Percentiles rank a stretch among this genome's conserved stretches.
phyloP scores from a whole-genome alignment of 2,797 vertebrate species.

The Podargus strigoides region DNA sequence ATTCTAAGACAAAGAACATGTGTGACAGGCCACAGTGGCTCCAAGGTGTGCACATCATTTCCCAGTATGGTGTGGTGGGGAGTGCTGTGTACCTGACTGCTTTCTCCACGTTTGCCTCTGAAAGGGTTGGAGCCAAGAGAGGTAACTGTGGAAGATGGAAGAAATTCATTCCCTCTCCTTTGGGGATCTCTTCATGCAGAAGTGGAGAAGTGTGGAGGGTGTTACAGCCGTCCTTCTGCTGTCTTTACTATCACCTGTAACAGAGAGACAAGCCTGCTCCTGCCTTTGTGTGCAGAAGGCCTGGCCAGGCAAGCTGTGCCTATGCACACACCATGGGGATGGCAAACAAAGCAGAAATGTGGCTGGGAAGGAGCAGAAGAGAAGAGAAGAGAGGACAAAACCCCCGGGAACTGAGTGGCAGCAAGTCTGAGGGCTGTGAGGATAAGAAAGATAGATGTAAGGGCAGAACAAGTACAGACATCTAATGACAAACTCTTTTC shows the following conservation, averaged over 20 bases:
- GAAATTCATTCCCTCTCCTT: background rate
- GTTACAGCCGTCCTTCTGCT: background rate
- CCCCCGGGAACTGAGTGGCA: background rate
- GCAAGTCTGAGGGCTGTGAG: background rate
- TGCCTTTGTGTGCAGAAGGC: background rate
- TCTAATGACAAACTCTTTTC: background rate
- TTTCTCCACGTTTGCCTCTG: background rate
- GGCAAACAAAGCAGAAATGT: background rate
- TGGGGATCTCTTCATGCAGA: accelerated
- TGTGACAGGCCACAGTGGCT: background rate
- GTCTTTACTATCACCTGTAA: background rate
- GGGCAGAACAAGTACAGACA: background rate
- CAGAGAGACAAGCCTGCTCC: background rate
- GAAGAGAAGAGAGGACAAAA: background rate
- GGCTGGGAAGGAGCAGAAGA: background rate
- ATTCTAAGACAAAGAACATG: background rate
- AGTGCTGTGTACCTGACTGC: background rate
- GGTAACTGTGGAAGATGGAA: accelerated
- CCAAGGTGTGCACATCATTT: background rate
- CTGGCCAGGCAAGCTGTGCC: background rate
- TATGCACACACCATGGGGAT: background rate
- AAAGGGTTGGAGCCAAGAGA: background rate
- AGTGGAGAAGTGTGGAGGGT: background rate
- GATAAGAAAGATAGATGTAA: background rate
- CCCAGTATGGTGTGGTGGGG: background rate